Evolutionary conservation across 2,113 vertebrate species (phyloP).

Genomic region (Leiothrix lutea): DNA sequence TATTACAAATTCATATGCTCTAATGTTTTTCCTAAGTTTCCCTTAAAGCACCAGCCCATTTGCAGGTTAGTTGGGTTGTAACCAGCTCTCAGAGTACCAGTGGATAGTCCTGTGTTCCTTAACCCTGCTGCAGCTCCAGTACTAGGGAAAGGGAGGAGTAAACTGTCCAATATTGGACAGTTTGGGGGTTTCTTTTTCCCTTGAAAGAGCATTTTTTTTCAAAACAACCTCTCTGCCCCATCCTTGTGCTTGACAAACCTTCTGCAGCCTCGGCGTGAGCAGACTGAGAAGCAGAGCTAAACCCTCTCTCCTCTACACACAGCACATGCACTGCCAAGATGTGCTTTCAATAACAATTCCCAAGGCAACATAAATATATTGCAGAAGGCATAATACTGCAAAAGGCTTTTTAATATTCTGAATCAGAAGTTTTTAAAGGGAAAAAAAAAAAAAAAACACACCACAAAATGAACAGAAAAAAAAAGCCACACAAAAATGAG

Average conservation of each 20-base stretch:
- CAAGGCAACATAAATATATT: not conserved
- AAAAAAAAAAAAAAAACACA: rapidly evolving
- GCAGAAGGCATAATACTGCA: not conserved
- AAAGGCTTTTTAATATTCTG: not conserved
- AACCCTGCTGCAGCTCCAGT: not conserved
- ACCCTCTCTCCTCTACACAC: not conserved
- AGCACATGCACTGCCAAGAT: not conserved
- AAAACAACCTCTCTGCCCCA: not conserved
- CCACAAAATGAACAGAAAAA: not conserved
- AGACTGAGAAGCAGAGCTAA: not conserved
- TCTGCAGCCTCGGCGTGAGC: not conserved
- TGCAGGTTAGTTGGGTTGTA: not conserved
- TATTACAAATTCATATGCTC: rapidly evolving
- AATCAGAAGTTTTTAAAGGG: not conserved
- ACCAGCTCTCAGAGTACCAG: not conserved
- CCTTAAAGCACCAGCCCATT: not conserved
- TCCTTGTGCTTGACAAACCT: not conserved
- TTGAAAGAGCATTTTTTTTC: not conserved
- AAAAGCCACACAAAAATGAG: rapidly evolving
- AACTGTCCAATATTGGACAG: not conserved
- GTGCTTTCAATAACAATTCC: not conserved
- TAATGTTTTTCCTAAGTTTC: not conserved
- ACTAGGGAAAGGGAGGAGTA: not conserved
- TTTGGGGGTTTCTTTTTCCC: not conserved
- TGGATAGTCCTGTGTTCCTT: not conserved